Conservation (phyloP, 2,888 invertebrate species). For the Metalampra italica region DNA sequence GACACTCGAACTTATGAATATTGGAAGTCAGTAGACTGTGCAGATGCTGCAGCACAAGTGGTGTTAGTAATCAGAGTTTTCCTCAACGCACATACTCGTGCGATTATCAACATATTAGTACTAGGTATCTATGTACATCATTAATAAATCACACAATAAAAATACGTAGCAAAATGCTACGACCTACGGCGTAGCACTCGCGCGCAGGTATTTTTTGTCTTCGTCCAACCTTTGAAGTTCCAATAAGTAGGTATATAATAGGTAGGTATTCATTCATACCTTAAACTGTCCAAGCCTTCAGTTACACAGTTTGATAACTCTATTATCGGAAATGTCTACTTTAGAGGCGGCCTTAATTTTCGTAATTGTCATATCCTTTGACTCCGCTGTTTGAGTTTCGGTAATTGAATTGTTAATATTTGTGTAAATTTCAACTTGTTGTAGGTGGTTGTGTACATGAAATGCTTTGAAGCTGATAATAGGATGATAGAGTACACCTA, state of each 20-base stretch:
- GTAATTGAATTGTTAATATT: slow-evolving; percentile 21
- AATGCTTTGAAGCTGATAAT: background rate
- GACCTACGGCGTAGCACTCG: no score
- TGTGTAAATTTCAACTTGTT: background rate
- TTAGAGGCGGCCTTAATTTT: slow-evolving; percentile 16
- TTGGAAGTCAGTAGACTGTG: slow-evolving; percentile 21
- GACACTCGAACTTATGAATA: slow-evolving; percentile 57
- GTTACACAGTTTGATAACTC: slow-evolving; percentile 1
- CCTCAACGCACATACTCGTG: no score
- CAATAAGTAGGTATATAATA: no score
- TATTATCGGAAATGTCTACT: slow-evolving; percentile 4
- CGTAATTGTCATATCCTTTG: slow-evolving; percentile 20
- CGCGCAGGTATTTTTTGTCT: no score
- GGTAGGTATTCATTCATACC: background rate
- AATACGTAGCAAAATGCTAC: no score
- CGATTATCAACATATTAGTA: no score
- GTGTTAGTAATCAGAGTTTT: no score
- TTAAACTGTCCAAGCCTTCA: background rate
- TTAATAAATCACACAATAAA: no score
- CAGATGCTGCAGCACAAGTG: background rate
- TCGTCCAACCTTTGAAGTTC: no score
- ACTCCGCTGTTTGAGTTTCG: slow-evolving; percentile 21
- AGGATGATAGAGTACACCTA: no score
- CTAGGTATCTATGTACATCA: no score
- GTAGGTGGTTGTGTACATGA: background rate